Base-by-base conservation (phyloP, 2,888 invertebrate genomes). In the Acrobasis consociella region DNA sequence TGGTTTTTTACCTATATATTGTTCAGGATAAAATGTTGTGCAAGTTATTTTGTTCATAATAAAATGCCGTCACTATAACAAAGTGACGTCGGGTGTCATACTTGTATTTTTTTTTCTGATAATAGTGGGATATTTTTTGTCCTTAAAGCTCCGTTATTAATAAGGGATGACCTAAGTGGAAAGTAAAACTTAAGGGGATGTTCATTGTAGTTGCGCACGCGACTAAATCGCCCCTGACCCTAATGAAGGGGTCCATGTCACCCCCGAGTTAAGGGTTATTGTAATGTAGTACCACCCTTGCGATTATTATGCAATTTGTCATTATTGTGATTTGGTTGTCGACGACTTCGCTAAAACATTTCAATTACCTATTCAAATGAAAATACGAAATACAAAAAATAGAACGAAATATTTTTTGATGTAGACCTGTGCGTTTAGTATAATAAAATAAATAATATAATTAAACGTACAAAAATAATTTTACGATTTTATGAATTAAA, bases 251-350 rank as follows among this genome's bases (percentile, higher is more conserved):
- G 68, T 74, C 68, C 85, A 80, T 79, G 78, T 72, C 72, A 80
- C 87, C 89, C 87, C 83, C 72, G 72, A 78, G 72, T 73, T 68
- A 72, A 72, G 80, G 78, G 80, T 71, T 78, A 71, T 77, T 82
- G 79, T 83, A 72, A 80, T 75, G 71, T 70, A 71, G 72, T 72
- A 65, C 79, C 73, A 80, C 89, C 87, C 88, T 80, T 76, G 80
- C 78, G 73, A 87, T 86, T 81, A 84, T 77, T 73, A 68, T 70
- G 78, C 81, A 76, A 85, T 85, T 85, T 85, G 81, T 83, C 82
- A 79, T 78, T 64, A 62, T 75, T 73, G 68, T 69, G 67, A 64
- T 68, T 72, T 66, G 67, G 67, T 68, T 65, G 68, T 73, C 64
- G 68, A 62, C 65, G 63, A 50, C 67, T 69, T 46, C 49, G 31